Evolutionary conservation across 2,113 vertebrate species (phyloP).

Genomic region (Tichodroma muraria): DNA sequence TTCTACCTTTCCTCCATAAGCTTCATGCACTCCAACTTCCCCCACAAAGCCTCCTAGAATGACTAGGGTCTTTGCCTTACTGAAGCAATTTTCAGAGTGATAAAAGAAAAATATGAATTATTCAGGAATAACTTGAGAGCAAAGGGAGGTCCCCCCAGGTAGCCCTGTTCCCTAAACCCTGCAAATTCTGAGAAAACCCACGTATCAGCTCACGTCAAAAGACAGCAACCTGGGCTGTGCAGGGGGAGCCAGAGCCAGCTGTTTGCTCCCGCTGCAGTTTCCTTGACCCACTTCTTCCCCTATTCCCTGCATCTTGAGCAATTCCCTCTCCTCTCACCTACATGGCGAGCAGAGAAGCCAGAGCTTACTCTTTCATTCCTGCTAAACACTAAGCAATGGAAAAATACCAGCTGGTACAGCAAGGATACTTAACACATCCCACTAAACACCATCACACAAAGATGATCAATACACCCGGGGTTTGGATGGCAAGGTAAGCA

Average conservation of each 20-base stretch:
- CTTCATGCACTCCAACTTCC: background rate
- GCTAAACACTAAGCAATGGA: background rate
- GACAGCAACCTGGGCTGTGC: background rate
- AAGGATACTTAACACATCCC: background rate
- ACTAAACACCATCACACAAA: background rate
- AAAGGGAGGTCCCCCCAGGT: background rate
- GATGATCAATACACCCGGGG: too few relatives aligned
- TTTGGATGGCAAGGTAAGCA: fast-evolving
- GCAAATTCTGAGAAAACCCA: background rate
- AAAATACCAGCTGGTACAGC: background rate
- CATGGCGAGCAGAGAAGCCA: background rate
- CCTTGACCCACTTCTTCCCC: conserved; percentile 5
- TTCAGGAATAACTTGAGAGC: background rate
- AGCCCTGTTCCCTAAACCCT: background rate
- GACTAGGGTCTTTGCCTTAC: background rate
- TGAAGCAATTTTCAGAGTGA: background rate
- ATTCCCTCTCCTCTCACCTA: conserved; percentile 22
- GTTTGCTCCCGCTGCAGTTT: background rate
- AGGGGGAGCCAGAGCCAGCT: background rate
- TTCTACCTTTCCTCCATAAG: background rate
- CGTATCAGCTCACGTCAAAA: background rate
- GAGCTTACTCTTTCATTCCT: background rate
- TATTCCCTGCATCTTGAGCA: background rate
- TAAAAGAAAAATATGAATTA: background rate
- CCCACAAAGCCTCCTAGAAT: background rate